Conservation (phyloP, 2,797 vertebrate genomes). For the Dendrocincla fuliginosa region DNA sequence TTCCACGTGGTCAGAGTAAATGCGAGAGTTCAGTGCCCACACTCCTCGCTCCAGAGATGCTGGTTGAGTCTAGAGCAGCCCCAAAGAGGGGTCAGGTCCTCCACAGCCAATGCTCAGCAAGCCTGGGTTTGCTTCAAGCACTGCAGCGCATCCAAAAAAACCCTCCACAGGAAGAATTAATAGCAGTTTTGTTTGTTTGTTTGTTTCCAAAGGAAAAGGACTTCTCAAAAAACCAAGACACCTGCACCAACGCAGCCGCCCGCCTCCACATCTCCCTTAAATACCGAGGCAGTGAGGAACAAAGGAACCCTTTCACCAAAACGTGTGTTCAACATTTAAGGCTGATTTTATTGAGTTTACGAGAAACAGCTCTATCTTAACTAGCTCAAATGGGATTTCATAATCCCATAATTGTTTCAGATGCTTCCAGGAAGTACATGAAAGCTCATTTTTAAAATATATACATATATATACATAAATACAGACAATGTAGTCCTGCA, state of each 20-base stretch:
- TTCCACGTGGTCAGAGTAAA: neutral
- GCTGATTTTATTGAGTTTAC: neutral
- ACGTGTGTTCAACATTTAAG: constrained; percentile 1
- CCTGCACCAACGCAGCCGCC: neutral
- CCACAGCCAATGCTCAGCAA: neutral
- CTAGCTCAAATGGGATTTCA: constrained; percentile 13
- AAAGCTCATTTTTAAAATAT: neutral
- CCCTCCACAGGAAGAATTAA: neutral
- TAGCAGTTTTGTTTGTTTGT: neutral
- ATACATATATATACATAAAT: neutral
- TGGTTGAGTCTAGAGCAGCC: neutral
- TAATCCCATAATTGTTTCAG: neutral
- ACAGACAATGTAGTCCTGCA: neutral
- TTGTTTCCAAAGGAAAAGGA: neutral
- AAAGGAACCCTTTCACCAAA: constrained; percentile 42
- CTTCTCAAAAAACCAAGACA: constrained; percentile 24
- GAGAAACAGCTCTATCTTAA: constrained; percentile 8
- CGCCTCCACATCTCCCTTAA: constrained; percentile 38
- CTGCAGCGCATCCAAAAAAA: neutral
- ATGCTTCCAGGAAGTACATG: neutral
- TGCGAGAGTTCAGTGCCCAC: neutral
- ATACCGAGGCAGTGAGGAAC: neutral
- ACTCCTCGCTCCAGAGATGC: neutral
- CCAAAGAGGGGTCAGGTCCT: neutral
- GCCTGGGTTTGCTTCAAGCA: neutral